Conservation (phyloP, 2,113 vertebrate species). For the Albula goreensis region DNA sequence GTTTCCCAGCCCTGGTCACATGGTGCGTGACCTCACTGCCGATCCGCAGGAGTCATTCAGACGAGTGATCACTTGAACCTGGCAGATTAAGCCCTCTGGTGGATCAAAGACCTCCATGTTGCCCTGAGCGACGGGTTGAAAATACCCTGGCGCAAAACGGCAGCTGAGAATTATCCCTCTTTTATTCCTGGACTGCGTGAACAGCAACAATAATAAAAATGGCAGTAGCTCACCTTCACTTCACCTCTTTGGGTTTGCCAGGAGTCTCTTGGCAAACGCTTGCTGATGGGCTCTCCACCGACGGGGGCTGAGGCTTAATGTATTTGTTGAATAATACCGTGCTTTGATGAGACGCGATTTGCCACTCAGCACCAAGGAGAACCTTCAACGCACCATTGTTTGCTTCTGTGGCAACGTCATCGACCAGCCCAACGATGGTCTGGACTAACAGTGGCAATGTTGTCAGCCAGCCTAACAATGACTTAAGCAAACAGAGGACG, state of each 20-base stretch:
- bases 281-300: background rate
- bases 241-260: conserved; percentile 5
- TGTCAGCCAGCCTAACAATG: background rate
- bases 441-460: background rate
- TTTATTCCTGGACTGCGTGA: background rate
- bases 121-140: background rate
- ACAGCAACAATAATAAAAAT: background rate
- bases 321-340: conserved; percentile 1
- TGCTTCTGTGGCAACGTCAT: background rate
- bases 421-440: background rate
- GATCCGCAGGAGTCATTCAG: background rate
- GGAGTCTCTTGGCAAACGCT: background rate
- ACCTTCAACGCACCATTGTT: conserved; percentile 22
- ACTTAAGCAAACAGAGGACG: background rate
- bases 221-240: background rate
- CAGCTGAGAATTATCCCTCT: background rate
- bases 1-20: background rate
- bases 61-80: background rate
- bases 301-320: background rate
- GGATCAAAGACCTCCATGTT: background rate
- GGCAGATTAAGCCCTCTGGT: background rate
- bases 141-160: background rate
- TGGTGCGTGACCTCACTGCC: background rate
- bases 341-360: background rate
- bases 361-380: conserved; percentile 5